Percentiles rank a stretch among this genome's conserved stretches.
Conservation (phyloP, 2,797 vertebrate genomes). For the Clarias platycephalus region DNA sequence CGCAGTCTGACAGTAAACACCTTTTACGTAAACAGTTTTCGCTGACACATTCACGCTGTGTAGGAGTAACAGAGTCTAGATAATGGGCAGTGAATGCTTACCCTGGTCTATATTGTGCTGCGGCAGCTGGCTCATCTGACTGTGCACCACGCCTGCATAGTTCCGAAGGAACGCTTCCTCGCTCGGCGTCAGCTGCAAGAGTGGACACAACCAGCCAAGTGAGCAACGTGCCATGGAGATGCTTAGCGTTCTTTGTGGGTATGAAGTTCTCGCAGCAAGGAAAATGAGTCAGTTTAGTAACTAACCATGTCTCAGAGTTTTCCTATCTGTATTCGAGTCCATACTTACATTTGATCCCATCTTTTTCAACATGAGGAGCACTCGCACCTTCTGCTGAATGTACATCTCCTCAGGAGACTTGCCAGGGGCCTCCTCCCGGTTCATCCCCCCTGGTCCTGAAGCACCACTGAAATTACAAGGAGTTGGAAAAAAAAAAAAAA, state of each 20-base stretch:
- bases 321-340: too few species aligned
- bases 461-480: slow-evolving; percentile 63
- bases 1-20: neutral
- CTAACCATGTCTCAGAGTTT: neutral
- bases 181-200: slow-evolving; percentile 86
- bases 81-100: slow-evolving; percentile 62
- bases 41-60: neutral
- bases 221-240: neutral
- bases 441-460: slow-evolving; percentile 95
- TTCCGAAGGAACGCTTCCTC: slow-evolving; percentile 97
- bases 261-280: neutral
- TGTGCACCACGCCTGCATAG: slow-evolving; percentile 93
- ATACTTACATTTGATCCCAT: slow-evolving; percentile 97
- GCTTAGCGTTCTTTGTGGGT: neutral
- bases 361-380: slow-evolving; percentile 98
- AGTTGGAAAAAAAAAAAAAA: neutral
- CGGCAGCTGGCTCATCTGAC: slow-evolving; percentile 97
- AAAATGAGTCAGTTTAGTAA: neutral
- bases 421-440: slow-evolving; percentile 95
- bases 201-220: neutral
- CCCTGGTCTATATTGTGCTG: slow-evolving; percentile 98
- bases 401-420: slow-evolving; percentile 99
- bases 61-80: neutral
- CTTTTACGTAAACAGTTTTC: neutral
- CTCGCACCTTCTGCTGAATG: slow-evolving; percentile 97